Evolutionary conservation across 2,888 invertebrate genomes (phyloP).

Genomic region (Lamproptera curius): DNA sequence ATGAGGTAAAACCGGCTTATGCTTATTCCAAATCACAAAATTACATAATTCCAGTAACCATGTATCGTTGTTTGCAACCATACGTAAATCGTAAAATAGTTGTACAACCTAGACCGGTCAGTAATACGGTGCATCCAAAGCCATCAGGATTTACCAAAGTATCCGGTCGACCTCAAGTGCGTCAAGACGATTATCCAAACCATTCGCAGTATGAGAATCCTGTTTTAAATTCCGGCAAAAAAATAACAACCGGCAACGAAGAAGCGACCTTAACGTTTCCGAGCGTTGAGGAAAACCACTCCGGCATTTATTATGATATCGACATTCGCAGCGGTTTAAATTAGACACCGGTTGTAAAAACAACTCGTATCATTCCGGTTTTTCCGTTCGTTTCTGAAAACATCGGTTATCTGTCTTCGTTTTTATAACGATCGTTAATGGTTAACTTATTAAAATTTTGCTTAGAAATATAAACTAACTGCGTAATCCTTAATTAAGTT

Average conservation of each 20-base stretch:
- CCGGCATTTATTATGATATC: conserved; percentile 18
- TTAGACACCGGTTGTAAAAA: too few species aligned
- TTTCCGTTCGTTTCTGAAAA: too few species aligned
- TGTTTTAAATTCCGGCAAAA: conserved; percentile 5
- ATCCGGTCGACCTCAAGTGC: conserved; percentile 5
- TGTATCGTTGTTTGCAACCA: background rate
- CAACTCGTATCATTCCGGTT: too few species aligned
- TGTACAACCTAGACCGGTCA: background rate
- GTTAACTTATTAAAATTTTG: too few species aligned
- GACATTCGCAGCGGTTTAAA: conserved; percentile 18
- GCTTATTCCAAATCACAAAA: background rate
- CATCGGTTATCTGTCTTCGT: too few species aligned
- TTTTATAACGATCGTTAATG: too few species aligned
- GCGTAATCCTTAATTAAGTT: too few species aligned
- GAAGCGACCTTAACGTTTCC: background rate
- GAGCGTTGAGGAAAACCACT: conserved; percentile 18
- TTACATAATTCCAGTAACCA: background rate
- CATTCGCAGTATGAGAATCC: conserved; percentile 1
- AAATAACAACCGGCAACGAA: conserved; percentile 6
- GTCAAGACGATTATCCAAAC: background rate
- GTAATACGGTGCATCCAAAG: conserved; percentile 1
- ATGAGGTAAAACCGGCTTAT: background rate
- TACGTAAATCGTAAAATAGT: background rate
- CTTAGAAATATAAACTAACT: too few species aligned
- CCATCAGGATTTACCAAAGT: background rate